Conservation (phyloP, 2,113 vertebrate species). For the Oenanthe oenanthe region DNA sequence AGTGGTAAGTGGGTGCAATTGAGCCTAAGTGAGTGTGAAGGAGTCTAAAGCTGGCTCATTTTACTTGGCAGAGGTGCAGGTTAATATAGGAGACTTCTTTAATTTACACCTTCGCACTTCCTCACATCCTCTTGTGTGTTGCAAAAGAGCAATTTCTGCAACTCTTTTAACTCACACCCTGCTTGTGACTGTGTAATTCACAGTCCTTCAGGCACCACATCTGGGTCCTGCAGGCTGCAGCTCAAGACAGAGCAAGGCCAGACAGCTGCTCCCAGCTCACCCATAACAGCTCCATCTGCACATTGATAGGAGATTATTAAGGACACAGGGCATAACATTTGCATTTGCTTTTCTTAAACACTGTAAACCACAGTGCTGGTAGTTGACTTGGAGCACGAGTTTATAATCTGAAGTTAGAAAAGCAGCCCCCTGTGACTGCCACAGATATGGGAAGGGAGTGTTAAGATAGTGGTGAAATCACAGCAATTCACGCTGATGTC, state of each 20-base stretch:
- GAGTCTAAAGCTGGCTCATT: not conserved
- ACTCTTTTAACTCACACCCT: not conserved
- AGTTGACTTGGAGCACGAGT: not conserved
- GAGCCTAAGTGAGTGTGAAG: constrained; percentile 19
- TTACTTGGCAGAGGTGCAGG: not conserved
- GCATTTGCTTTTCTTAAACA: not conserved
- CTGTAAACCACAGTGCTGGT: not conserved
- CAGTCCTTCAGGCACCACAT: not conserved
- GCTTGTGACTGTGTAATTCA: not conserved
- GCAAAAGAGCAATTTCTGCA: constrained; percentile 29
- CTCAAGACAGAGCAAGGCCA: not conserved
- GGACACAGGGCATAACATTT: not conserved
- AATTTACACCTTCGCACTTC: constrained; percentile 39
- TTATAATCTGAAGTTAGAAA: not conserved
- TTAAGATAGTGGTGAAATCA: not conserved
- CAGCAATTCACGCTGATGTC: not conserved
- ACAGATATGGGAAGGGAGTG: not conserved
- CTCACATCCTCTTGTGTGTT: not conserved
- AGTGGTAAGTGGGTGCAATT: not conserved
- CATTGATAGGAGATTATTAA: not conserved
- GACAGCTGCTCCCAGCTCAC: not conserved
- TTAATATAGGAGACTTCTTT: constrained; percentile 25
- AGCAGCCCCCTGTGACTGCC: not conserved
- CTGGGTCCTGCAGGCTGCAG: not conserved
- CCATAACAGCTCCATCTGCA: not conserved